Percentiles rank a stretch among this genome's conserved stretches.
phyloP scores from a whole-genome alignment of 2,888 invertebrate species.

The Steinernema carpocapsae region DNA sequence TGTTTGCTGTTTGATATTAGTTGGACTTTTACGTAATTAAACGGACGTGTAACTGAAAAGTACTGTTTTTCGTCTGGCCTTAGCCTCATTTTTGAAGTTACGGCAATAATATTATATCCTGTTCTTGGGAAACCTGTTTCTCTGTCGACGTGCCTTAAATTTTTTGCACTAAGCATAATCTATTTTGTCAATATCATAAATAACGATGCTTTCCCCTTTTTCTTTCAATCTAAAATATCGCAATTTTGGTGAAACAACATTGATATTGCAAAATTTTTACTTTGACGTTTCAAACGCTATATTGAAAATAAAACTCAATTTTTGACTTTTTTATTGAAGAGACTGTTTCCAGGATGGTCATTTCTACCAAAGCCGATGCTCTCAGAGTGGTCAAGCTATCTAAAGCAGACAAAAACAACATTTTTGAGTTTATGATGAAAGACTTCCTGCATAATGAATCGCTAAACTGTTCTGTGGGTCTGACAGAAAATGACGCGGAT shows the following conservation, averaged over 20 bases:
- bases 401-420: conserved; percentile 34
- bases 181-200: neutral
- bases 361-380: neutral
- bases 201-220: neutral
- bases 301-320: too few species aligned
- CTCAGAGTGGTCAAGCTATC: neutral
- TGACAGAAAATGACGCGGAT: conserved; percentile 38
- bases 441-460: conserved; percentile 9
- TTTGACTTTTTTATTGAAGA: neutral
- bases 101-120: neutral
- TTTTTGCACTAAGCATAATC: neutral
- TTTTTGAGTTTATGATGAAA: conserved; percentile 40
- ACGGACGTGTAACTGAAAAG: neutral
- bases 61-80: neutral
- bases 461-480: neutral
- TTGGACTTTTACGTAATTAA: neutral
- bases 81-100: neutral
- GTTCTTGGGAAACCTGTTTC: neutral
- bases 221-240: neutral
- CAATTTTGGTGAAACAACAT: neutral
- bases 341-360: neutral
- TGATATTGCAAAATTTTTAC: neutral
- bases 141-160: neutral
- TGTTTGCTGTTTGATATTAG: neutral
- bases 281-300: neutral